Conservation (phyloP, 2,888 invertebrate species). For the Lithophane ornitopus region DNA sequence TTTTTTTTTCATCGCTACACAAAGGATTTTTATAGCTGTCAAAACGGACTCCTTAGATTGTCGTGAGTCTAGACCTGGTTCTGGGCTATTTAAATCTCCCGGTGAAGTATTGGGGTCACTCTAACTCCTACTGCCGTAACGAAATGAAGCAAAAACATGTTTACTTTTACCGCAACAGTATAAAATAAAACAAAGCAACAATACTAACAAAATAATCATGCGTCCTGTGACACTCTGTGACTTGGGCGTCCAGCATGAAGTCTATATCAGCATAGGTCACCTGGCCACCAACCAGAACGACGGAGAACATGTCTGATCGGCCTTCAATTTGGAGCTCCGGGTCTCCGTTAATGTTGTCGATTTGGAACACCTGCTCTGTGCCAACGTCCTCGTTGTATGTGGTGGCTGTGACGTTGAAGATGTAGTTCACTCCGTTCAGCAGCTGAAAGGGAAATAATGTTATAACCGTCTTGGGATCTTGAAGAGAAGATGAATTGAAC, state of each 20-base stretch:
- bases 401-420: conserved; percentile 76
- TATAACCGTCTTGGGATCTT: not conserved
- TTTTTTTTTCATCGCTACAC: too few species aligned
- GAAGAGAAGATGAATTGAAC: too few species aligned
- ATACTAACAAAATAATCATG: conserved; percentile 81
- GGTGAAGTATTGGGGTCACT: not conserved
- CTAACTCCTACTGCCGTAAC: too few species aligned
- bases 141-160: not conserved
- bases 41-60: too few species aligned
- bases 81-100: too few species aligned
- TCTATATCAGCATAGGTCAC: conserved; percentile 73
- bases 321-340: conserved; percentile 75
- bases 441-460: conserved; percentile 68
- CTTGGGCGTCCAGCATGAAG: conserved; percentile 76
- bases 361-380: conserved; percentile 72
- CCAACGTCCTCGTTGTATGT: conserved; percentile 46
- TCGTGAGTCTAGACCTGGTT: too few species aligned
- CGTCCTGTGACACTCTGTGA: conserved; percentile 77
- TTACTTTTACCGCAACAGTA: not conserved
- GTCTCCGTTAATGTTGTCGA: conserved; percentile 77
- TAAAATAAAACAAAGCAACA: not conserved
- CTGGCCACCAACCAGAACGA: conserved; percentile 77
- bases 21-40: too few species aligned
- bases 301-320: conserved; percentile 75
- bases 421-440: conserved; percentile 77